Conservation (phyloP, 2,888 invertebrate genomes). For the Parnassius apollo region DNA sequence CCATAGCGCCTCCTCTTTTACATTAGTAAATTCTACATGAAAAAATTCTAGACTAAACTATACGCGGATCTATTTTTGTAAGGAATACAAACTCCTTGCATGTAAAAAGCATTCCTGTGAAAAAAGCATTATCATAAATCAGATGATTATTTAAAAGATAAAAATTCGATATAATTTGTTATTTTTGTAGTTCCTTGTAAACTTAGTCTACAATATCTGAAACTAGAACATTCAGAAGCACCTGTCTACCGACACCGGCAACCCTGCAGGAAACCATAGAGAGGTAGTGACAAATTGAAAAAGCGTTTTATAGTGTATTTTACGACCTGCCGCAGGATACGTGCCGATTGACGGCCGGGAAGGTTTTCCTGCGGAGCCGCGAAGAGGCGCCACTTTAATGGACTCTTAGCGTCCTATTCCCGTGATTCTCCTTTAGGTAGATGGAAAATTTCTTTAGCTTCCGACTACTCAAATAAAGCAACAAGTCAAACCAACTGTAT, state of each 20-base stretch:
- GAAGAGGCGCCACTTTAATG: conserved; percentile 37
- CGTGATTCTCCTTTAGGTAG: conserved; percentile 12
- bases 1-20: too few relatives aligned
- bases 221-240: neutral
- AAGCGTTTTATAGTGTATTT: conserved; percentile 61
- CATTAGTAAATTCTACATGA: too few relatives aligned
- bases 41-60: too few relatives aligned
- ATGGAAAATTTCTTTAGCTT: conserved; percentile 7
- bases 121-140: too few relatives aligned
- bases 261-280: conserved; percentile 22
- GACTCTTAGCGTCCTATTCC: conserved; percentile 18
- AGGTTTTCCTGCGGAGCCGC: conserved; percentile 31
- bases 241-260: neutral
- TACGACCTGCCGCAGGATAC: conserved; percentile 47
- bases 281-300: conserved; percentile 62
- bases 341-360: conserved; percentile 43
- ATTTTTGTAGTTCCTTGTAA: too few relatives aligned
- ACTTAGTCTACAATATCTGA: neutral
- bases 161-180: too few relatives aligned
- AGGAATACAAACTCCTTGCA: too few relatives aligned
- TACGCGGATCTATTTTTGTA: too few relatives aligned
- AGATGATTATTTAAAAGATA: too few relatives aligned
- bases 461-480: neutral
- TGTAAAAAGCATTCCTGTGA: too few relatives aligned
- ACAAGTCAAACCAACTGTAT: neutral